Evolutionary conservation across 2,113 vertebrate genomes (phyloP), one percentile per base, ranked within the genome.

Genomic region (Stigmatopora argus): DNA sequence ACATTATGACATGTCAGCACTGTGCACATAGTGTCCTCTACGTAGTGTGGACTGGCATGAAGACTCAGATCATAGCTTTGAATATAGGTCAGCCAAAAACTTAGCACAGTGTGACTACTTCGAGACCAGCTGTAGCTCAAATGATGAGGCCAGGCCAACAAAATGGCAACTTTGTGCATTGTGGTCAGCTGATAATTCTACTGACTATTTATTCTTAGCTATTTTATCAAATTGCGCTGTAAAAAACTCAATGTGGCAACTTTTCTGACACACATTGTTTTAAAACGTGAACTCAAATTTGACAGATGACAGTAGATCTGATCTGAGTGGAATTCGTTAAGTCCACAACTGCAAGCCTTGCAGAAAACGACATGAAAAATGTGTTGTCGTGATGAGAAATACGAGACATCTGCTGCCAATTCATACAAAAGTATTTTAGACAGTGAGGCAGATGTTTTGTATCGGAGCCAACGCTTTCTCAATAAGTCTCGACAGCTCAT

Each of bases 351-450:
- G 90, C 91, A 91, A 91, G 92, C 86, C 65, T 82, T 79, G 92
- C 92, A 94, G 88, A 93, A 93, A 90, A 86, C 81, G 0, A 85
- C 89, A 93, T 88, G 89, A 87, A 84, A 89, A 89, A 89, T 89
- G 78, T 81, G 75, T 80, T 92, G 93, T 90, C 89, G 92, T 78
- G 83, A 91, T 94, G 92, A 95, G 92, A 95, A 94, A 96, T 94
- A 76, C 83, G 85, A 87, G 90, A 93, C 94, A 96, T 94, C 93
- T 97, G 94, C 87, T 94, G 80, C 63, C 70, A 66, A 84, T 83
- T 88, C 86, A 83, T 79, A 88, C 78, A 78, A 73, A 82, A 81
- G 74, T 71, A 64, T 71, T 55, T 64, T 64, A 74, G 69, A 58
- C 66, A 84, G 78, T 48, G 65, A 64, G 82, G 88, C 92, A 93